Conservation (phyloP, 92 coral and sea anemone species). For the Siderastrea siderea region DNA sequence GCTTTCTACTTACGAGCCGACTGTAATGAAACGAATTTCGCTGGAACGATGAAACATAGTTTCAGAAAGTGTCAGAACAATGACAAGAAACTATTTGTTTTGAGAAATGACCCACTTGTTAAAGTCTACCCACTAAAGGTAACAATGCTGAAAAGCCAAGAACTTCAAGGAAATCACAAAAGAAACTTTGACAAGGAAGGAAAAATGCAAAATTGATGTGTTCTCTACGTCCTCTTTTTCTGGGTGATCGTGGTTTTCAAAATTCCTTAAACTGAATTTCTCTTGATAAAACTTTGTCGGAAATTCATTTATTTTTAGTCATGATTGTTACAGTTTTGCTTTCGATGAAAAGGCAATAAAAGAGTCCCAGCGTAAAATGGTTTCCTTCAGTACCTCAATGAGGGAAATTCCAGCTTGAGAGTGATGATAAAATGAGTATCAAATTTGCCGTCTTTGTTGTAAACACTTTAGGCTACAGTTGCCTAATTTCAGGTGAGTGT, state of each 20-base stretch:
- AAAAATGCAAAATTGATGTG: neutral
- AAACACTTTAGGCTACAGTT: conserved; percentile 8
- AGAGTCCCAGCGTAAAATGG: neutral
- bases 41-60: neutral
- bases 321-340: neutral
- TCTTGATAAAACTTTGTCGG: no score
- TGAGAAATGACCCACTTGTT: neutral
- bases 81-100: neutral
- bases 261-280: neutral
- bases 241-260: no score
- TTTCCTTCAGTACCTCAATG: neutral
- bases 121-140: neutral
- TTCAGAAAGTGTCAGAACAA: conserved; percentile 39
- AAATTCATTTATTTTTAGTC: neutral
- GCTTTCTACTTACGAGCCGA: neutral
- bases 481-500: conserved; percentile 34
- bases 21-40: neutral
- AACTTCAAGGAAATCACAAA: neutral
- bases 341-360: neutral
- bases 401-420: neutral
- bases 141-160: neutral
- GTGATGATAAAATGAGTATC: conserved; percentile 4
- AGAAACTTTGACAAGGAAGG: neutral
- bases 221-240: no score
- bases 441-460: neutral